A percentile compares a stretch with the other conserved stretches of the same genome.
These are phyloP conservation scores for Myodes glareolus DNA, from an alignment of 2,113 vertebrate genomes.

Conservation along the genomic window DNA sequence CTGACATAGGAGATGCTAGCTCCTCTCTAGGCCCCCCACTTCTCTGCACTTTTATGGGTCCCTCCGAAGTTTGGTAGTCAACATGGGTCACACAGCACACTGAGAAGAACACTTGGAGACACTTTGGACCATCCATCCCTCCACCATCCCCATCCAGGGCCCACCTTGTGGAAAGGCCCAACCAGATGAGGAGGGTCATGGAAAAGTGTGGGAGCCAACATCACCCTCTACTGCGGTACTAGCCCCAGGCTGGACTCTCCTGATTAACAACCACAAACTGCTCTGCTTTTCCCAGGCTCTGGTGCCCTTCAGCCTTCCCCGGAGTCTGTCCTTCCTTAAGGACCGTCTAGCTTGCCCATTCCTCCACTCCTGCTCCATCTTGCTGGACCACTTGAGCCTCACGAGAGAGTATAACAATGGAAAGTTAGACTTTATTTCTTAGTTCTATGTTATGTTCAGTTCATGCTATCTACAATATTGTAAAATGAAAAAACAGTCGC, in stretches of 20 bases:
- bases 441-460: not conserved
- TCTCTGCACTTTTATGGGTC: not conserved
- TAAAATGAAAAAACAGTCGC: not conserved
- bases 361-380: not conserved
- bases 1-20: not conserved
- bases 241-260: not conserved
- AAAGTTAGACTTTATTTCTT: not conserved
- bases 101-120: no score
- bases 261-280: not conserved
- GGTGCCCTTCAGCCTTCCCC: no score
- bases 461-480: not conserved
- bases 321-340: not conserved
- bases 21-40: not conserved
- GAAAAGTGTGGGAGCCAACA: not conserved
- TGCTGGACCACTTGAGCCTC: not conserved
- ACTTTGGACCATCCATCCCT: not conserved
- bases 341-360: no score
- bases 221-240: not conserved
- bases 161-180: not conserved
- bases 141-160: no score
- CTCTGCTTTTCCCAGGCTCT: not conserved
- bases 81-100: not conserved
- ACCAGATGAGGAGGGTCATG: not conserved
- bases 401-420: not conserved
- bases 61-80: not conserved